phyloP scores from a whole-genome alignment of 2,797 vertebrate species.

The Zonotrichia albicollis region DNA sequence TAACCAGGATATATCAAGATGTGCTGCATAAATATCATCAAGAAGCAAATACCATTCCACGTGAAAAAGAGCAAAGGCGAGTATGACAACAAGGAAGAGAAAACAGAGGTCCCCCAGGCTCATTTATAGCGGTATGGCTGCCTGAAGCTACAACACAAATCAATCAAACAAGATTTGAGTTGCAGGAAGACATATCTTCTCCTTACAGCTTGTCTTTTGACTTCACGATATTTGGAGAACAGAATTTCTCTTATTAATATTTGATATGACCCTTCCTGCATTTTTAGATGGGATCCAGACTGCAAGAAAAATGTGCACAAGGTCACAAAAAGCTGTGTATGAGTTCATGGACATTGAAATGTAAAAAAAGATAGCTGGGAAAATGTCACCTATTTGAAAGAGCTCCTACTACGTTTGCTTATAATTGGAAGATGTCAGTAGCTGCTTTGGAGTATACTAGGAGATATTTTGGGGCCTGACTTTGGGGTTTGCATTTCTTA shows the following conservation, averaged over 20 bases:
- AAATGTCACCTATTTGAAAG: not conserved
- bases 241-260: not conserved
- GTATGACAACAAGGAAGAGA: not conserved
- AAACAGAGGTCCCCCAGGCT: not conserved
- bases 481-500: not conserved
- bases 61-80: not conserved
- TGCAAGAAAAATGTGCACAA: not conserved
- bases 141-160: not conserved
- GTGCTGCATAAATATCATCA: not conserved
- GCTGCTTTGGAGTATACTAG: not conserved
- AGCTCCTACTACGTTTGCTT: not conserved
- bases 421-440: not conserved
- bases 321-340: not conserved
- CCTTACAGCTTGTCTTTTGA: not conserved
- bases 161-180: not conserved
- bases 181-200: not conserved
- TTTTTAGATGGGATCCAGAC: not conserved
- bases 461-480: not conserved
- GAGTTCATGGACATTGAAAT: not conserved
- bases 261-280: not conserved
- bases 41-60: not conserved
- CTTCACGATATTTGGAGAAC: not conserved
- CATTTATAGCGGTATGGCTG: not conserved
- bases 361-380: not conserved
- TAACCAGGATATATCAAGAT: not conserved